Base-by-base conservation (phyloP, 2,797 vertebrate species). In the Gephyroberyx darwinii region DNA sequence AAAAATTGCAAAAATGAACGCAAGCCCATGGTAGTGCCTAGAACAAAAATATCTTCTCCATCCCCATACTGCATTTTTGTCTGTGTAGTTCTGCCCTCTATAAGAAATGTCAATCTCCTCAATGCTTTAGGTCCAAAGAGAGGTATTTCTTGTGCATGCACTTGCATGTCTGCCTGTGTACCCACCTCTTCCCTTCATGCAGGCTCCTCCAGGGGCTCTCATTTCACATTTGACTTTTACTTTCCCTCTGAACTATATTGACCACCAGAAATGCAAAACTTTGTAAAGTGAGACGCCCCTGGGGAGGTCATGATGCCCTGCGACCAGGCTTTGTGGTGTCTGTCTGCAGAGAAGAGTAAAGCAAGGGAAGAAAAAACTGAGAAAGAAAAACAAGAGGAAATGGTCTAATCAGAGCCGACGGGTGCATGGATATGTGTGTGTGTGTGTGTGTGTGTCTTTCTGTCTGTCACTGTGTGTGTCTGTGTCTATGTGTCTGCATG, bases 141-240 rank as follows among this genome's bases (percentile, higher is more conserved):
- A 65, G 39, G 68, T 61, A 35, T 53, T 26, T 58, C 31, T 54
- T 53, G 19, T 20, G n/a, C n/a, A n/a, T 35, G 33, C 8, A 8
- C 41, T 14, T 20, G 8, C 51, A 19, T 8, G 47, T n/a, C 43
- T 60, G 60, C 74, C 63, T 31, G 22, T 75, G 31, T 37, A 5
- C 20, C 19, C 48, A 45, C 41, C 33, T 61, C 20, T 43, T 79
- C 65, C 51, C 75, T 81, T 77, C 22, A 4, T n/a, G 31, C 66
- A 10, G 72, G 14, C 70, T 65, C 80, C 78, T 85, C 62, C 68
- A 55, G 82, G 70, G 76, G 74, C 78, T 90, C 86, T 65, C 73
- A 51, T 90, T 91, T 89, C 88, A 84, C 71, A n/a, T 90, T 89
- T 90, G 89, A 89, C 89, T 89, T 90, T 91, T 90, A 84, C 75